A percentile compares a stretch with the other conserved stretches of the same genome.
Conservation (phyloP, 1,140 invertebrate genomes). For the Hirudo medicinalis region DNA sequence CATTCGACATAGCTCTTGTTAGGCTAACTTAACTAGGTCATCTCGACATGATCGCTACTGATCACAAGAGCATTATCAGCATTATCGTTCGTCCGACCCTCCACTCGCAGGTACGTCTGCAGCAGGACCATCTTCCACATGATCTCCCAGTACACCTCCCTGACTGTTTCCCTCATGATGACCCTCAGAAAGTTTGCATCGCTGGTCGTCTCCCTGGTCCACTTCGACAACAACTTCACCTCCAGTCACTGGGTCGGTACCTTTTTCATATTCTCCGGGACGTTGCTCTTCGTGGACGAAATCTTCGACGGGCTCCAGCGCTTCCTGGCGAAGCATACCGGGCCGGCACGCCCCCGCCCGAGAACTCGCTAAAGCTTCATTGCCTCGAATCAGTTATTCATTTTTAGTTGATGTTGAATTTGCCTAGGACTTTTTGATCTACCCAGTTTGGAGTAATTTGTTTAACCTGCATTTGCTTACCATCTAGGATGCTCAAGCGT, state of each 20-base stretch:
- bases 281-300: constrained; percentile 64
- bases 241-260: constrained; percentile 82
- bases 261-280: constrained; percentile 75
- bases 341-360: too few relatives aligned
- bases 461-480: too few relatives aligned
- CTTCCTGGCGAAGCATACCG: too few relatives aligned
- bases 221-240: constrained; percentile 89
- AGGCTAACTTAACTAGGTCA: background rate
- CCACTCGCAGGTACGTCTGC: constrained; percentile 57
- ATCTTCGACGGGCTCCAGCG: background rate
- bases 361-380: too few relatives aligned
- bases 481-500: too few relatives aligned
- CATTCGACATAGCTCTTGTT: too few relatives aligned
- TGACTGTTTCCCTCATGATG: constrained; percentile 87
- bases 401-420: too few relatives aligned
- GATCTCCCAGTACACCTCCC: constrained; percentile 79
- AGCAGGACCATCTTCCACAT: constrained; percentile 85
- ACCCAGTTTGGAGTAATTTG: too few relatives aligned
- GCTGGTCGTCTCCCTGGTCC: constrained; percentile 82
- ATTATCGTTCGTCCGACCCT: background rate
- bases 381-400: too few relatives aligned
- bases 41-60: background rate
- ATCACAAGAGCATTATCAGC: too few relatives aligned
- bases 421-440: too few relatives aligned
- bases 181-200: constrained; percentile 90